Base-by-base conservation (phyloP, 53 echinoderm and acorn worm species). In the Zoroaster sp. region DNA sequence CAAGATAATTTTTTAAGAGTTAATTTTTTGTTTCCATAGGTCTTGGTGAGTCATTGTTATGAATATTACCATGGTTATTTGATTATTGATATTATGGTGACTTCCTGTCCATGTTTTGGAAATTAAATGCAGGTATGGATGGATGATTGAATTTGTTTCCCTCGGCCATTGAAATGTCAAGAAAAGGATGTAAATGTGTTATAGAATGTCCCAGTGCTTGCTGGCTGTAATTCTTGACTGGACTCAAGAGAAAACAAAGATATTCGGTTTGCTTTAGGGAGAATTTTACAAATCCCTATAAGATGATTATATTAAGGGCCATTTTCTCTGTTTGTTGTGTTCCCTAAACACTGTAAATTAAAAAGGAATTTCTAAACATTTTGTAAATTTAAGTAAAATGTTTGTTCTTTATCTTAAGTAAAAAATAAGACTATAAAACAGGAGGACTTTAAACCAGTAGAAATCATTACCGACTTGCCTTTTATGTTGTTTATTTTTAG, bases 401-500 rank as follows among this genome's bases (percentile, higher is more conserved):
- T n/a, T n/a, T n/a, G n/a, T n/a, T n/a, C n/a, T n/a, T n/a, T n/a
- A n/a, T n/a, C n/a, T n/a, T n/a, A n/a, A n/a, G n/a, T n/a, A n/a
- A n/a, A n/a, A n/a, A n/a, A n/a, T n/a, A n/a, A n/a, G n/a, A n/a
- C n/a, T n/a, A n/a, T n/a, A n/a, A n/a, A n/a, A n/a, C n/a, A n/a
- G n/a, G n/a, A n/a, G n/a, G n/a, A n/a, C n/a, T n/a, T n/a, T n/a
- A n/a, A n/a, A n/a, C n/a, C n/a, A n/a, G n/a, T n/a, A n/a, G n/a
- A n/a, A n/a, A n/a, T n/a, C n/a, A n/a, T n/a, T n/a, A n/a, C n/a
- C n/a, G n/a, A n/a, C n/a, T 63, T 31, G 25, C 34, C 35, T 30
- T 21, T 91, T 34, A 18, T 44, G 67, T 55, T 78, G 13, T 78
- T 70, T 43, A 34, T 54, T 89, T 91, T 9, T 88, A 98, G 98